Base-by-base conservation (phyloP, 2,888 invertebrate species). In the Malthinus seriepunctatus region DNA sequence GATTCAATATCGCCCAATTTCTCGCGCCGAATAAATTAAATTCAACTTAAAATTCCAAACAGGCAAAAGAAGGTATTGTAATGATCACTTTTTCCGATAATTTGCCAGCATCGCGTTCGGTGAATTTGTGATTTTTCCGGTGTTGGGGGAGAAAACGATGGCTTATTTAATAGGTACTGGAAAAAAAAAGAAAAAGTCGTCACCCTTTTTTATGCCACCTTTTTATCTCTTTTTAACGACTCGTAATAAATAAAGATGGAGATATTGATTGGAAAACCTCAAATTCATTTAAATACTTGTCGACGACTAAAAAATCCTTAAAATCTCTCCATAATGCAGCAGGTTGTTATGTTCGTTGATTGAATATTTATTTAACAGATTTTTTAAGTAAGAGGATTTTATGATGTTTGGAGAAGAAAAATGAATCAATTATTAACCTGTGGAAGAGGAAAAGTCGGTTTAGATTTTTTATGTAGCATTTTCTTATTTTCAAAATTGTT, bases 71-170 rank as follows among this genome's bases (percentile, higher is more conserved):
- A 54, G 51, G 46, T 52, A 54, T 58, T 57, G 57, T 65, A 65
- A 63, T 60, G 63, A 65, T 65, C 61, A 62, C 63, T 65, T 63
- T 63, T 65, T 59, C 63, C 65, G 65, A 65, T 65, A 65, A 65
- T 65, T 65, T 62, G 63, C 61, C 63, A 54, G 59, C 56, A 48
- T 50, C 63, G n/a, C n/a, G 63, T 59, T 60, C 32, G 52, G 55
- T 60, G 65, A 63, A 65, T 65, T 65, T 57, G 52, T 63, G 65
- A 65, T 65, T 62, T 60, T 62, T 62, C 62, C 62, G 62, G 62
- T 56, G 23, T 23, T 23, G 44, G 62, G 62, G 62, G 57, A 54
- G 56, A 39, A 53, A 32, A 46, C 46, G 54, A 62, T 62, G 54
- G 57, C 49, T 49, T 54, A 49, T 55, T 54, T 53, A 56, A 60